These are phyloP conservation scores for Thysanoteuthis rhombus DNA, from an alignment of 2,888 invertebrate genomes.

Conservation along the genomic window DNA sequence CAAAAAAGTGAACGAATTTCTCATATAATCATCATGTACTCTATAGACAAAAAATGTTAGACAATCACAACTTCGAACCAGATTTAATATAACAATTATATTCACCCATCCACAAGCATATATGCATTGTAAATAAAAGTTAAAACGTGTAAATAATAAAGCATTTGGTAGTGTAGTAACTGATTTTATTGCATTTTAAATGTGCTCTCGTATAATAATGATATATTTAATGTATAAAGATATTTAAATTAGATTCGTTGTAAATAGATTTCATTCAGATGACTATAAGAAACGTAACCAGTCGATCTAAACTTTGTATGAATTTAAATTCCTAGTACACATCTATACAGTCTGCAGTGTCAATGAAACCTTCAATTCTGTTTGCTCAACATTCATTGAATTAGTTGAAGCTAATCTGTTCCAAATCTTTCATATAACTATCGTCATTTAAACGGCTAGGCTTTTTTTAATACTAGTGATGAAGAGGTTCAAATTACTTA, in stretches of 20 bases:
- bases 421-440: neutral
- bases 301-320: neutral
- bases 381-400: too few species aligned
- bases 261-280: neutral
- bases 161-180: neutral
- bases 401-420: too few species aligned
- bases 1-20: neutral
- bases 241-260: neutral
- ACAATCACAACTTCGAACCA: neutral
- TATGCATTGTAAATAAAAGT: neutral
- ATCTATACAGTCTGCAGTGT: neutral
- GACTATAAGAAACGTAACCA: neutral
- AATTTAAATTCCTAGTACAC: neutral
- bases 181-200: neutral
- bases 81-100: neutral
- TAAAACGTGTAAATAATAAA: neutral
- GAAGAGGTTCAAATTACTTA: neutral
- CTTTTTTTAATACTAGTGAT: neutral
- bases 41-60: neutral
- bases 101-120: neutral
- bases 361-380: too few species aligned
- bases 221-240: neutral
- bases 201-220: neutral
- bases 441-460: neutral
- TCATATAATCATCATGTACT: neutral